Evolutionary conservation across 2,797 vertebrate genomes (phyloP), one percentile per base, ranked within the genome.

Genomic region (Neosalanx taihuensis): DNA sequence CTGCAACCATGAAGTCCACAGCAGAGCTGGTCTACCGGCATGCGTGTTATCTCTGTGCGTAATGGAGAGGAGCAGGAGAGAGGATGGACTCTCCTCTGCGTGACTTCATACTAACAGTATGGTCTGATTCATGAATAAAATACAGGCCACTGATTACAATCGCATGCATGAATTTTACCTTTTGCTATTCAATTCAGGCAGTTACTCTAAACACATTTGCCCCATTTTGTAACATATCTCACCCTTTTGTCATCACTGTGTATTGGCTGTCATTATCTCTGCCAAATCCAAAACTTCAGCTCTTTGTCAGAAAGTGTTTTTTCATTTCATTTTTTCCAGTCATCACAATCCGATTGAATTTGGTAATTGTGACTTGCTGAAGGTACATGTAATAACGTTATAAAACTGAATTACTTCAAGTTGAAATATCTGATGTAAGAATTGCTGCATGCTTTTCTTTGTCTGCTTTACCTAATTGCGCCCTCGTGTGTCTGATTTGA

Each of bases 401-500:
- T 46, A 46, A 12, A 12, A 13, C 10, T 3, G 41, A 13, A 46
- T 10, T 10, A 46, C 41, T 13, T 46, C 41, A 3, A 46, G 1
- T 46, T 56, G 6, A 56, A 56, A 10, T 56, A 56, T 6, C 51
- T n/a, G 18, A 56, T 17, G 18, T 10, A 56, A 56, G 15, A 4
- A 56, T 56, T 56, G 6, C 51, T 18, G 51, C 1, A 56, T 5
- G 17, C 10, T 1, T 56, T 3, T 5, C 4, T 56, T 13, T 46
- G 41, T 46, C 2, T 20, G 56, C 20, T 60, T 60, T 60, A 23
- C 58, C 23, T 12, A 85, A 91, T 82, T 80, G 89, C 88, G 89
- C 89, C 90, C 80, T 87, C 90, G 18, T 78, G 90, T 76, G 90
- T 87, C 77, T 75, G 72, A 30, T 0, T 1, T 1, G 61, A 61